These are phyloP conservation scores for Lithobates pipiens DNA, from an alignment of 2,797 vertebrate species.

Conservation along the genomic window DNA sequence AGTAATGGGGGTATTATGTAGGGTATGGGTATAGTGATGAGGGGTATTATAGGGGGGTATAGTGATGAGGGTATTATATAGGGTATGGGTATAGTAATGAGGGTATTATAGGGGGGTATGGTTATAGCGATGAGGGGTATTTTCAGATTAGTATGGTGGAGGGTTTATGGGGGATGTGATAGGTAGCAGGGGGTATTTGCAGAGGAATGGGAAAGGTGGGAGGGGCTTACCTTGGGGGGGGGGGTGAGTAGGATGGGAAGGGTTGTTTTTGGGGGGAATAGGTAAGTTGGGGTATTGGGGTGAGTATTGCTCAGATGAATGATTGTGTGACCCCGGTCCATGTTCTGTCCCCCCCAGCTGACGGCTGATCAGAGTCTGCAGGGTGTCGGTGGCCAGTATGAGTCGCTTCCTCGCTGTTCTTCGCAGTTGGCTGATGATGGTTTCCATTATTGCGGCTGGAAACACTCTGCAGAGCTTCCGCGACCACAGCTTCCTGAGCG, in stretches of 20 bases:
- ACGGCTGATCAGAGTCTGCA: neutral
- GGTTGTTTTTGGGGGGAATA: neutral
- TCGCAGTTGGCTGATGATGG: conserved; percentile 94
- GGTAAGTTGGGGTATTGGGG: neutral
- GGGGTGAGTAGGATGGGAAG: no score
- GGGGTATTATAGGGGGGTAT: no score
- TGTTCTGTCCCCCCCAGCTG: neutral
- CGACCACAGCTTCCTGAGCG: conserved; percentile 92
- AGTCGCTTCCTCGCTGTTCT: conserved; percentile 91
- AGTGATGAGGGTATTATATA: no score
- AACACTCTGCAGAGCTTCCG: conserved; percentile 95
- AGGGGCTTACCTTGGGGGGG: neutral
- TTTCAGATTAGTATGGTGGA: neutral
- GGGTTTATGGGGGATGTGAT: neutral
- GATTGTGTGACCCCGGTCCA: neutral
- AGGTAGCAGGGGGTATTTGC: neutral
- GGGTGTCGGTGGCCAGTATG: conserved; percentile 73
- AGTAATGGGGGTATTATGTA: no score
- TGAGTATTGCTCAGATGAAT: no score
- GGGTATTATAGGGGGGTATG: neutral
- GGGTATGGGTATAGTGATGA: no score
- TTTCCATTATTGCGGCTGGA: conserved; percentile 90
- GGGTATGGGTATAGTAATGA: no score
- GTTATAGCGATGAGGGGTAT: no score
- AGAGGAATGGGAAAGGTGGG: neutral